These are phyloP conservation scores for Xanthorhoe spadicearia DNA, from an alignment of 2,888 invertebrate genomes.

Conservation along the genomic window DNA sequence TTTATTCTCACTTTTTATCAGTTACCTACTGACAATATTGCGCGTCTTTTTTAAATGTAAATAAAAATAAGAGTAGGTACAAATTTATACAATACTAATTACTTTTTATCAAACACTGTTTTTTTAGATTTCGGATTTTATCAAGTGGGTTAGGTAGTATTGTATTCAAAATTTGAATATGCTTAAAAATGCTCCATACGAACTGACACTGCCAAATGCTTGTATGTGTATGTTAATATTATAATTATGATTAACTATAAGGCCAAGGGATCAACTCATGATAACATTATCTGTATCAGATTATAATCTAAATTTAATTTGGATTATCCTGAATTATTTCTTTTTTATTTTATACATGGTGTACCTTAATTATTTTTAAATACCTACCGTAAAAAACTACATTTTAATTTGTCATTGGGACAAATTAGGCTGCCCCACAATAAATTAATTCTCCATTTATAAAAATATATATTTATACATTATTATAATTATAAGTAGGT, in stretches of 20 bases:
- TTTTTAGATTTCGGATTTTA: no score
- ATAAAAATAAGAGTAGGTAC: no score
- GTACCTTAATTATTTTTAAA: neutral
- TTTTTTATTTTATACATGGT: constrained; percentile 1
- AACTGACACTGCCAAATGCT: constrained; percentile 57
- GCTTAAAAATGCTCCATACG: neutral
- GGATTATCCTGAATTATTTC: constrained; percentile 16
- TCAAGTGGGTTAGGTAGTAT: neutral
- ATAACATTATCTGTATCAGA: constrained; percentile 38
- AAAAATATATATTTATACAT: neutral
- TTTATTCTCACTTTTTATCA: neutral
- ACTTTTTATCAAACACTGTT: no score
- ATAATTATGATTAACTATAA: constrained; percentile 43
- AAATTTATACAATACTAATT: no score
- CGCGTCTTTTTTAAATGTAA: no score
- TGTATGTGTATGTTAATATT: constrained; percentile 1
- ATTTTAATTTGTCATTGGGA: neutral
- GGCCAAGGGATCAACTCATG: constrained; percentile 68
- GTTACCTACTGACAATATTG: neutral
- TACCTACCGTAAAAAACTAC: no score
- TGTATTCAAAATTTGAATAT: neutral
- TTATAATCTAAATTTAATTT: constrained; percentile 39
- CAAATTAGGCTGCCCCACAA: neutral
- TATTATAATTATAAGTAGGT: neutral
- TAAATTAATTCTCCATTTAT: neutral